Conservation (phyloP, 2,888 invertebrate genomes). For the Notocelia uddmanniana region DNA sequence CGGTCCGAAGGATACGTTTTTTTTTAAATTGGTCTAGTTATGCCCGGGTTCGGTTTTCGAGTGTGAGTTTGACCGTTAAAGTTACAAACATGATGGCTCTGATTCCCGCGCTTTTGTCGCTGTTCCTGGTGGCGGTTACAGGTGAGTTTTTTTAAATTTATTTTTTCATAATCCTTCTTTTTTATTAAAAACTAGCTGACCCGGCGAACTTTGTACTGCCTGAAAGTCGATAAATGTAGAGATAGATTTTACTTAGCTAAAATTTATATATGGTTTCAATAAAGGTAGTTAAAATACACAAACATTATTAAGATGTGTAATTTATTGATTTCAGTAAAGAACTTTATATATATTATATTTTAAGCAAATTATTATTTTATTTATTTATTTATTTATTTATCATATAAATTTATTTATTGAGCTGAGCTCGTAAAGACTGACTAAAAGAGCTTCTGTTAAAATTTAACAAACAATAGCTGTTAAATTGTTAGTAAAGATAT, state of each 20-base stretch:
- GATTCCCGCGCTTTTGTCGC: conserved; percentile 78
- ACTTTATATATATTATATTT: no score
- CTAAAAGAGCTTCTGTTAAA: no score
- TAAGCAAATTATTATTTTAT: no score
- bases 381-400: no score
- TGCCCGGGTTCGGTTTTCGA: conserved; percentile 67
- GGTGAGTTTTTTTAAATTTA: conserved; percentile 59
- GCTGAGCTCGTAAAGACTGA: no score
- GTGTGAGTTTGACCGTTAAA: conserved; percentile 63
- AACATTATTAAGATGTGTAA: no score
- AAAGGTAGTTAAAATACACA: no score
- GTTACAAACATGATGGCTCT: conserved; percentile 78
- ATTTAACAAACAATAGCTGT: no score
- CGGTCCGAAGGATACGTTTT: conserved; percentile 60
- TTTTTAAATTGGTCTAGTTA: conserved; percentile 70
- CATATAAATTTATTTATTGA: no score
- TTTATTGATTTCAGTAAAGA: no score
- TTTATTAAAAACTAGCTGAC: not conserved
- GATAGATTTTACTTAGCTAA: conserved; percentile 11
- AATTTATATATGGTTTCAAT: not conserved
- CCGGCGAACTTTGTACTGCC: conserved; percentile 3
- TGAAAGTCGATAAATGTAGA: conserved; percentile 11
- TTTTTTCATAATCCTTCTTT: not conserved
- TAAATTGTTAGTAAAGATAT: no score
- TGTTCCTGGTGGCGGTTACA: conserved; percentile 71